A percentile compares a stretch with the other conserved stretches of the same genome.
These are phyloP conservation scores for Coregonus clupeaformis DNA, from an alignment of 2,113 vertebrate genomes.

Conservation along the genomic window DNA sequence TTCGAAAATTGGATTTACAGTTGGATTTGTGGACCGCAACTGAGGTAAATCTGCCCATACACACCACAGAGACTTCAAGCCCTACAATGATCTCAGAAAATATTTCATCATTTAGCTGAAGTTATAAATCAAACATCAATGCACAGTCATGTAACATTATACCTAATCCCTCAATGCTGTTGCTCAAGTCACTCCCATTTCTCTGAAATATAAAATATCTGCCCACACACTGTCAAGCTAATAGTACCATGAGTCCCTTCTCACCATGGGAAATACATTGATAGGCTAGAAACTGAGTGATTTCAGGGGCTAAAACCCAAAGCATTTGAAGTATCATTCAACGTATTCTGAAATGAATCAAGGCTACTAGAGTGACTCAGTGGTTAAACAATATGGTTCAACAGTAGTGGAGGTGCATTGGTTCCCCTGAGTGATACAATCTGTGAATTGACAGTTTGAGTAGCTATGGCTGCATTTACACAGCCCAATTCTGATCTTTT, in stretches of 20 bases:
- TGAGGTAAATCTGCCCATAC: conserved; percentile 54
- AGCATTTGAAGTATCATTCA: conserved; percentile 20
- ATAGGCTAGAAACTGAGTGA: conserved; percentile 9
- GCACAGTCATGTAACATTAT: conserved; percentile 42
- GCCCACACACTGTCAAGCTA: not conserved
- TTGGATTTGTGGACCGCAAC: conserved; percentile 53
- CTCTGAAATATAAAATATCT: conserved; percentile 10
- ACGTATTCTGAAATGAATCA: conserved; percentile 30
- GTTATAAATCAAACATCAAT: conserved; percentile 62
- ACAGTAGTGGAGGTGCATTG: not conserved
- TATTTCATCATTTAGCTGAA: conserved; percentile 17
- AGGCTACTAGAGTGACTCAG: conserved; percentile 32
- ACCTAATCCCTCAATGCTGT: conserved; percentile 25
- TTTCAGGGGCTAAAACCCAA: conserved; percentile 29
- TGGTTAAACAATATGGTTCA: conserved; percentile 45
- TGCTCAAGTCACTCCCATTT: not conserved
- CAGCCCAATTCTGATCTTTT: too few relatives aligned
- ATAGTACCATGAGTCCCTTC: not conserved
- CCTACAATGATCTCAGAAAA: conserved; percentile 50
- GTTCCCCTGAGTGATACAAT: conserved; percentile 7
- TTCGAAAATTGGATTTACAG: conserved; percentile 65
- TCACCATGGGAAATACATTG: conserved; percentile 6
- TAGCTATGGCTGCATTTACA: conserved; percentile 12
- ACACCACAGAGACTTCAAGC: conserved; percentile 58
- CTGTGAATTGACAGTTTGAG: conserved; percentile 6